These are phyloP conservation scores for Oedothorax gibbosus DNA, from an alignment of 1,140 invertebrate genomes.

Conservation along the genomic window DNA sequence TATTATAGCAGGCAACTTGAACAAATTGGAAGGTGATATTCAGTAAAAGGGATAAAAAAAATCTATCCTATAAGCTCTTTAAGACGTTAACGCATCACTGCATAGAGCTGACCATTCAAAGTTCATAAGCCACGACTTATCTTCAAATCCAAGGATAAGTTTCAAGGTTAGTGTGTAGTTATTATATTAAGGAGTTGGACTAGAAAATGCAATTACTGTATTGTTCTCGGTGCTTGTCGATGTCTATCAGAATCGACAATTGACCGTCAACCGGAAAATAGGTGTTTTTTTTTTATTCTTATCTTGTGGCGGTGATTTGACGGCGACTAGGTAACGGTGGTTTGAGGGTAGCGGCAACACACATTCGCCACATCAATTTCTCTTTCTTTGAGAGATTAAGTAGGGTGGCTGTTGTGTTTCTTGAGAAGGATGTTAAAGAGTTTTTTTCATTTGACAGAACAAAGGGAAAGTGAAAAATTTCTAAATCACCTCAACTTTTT, in stretches of 20 bases:
- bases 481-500: constrained; percentile 26
- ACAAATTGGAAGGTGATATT: constrained; percentile 28
- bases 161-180: constrained; percentile 54
- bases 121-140: constrained; percentile 58
- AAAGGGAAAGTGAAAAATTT: constrained; percentile 26
- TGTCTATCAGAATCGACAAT: constrained; percentile 53
- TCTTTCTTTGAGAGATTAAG: constrained; percentile 36
- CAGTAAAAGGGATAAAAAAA: constrained; percentile 26
- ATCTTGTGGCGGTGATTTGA: constrained; percentile 13
- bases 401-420: constrained; percentile 7
- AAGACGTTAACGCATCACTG: constrained; percentile 50
- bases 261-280: constrained; percentile 36
- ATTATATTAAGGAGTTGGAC: constrained; percentile 54
- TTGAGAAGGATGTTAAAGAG: constrained; percentile 35
- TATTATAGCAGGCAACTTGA: constrained; percentile 34
- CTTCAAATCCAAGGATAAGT: constrained; percentile 54
- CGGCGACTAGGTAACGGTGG: constrained; percentile 49
- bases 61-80: constrained; percentile 28
- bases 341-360: constrained; percentile 40
- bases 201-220: constrained; percentile 59
- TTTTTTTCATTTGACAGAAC: constrained; percentile 39
- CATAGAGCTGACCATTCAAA: constrained; percentile 52
- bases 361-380: constrained; percentile 25
- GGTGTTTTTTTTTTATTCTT: constrained; percentile 32
- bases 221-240: constrained; percentile 49